phyloP scores from a whole-genome alignment of 2,113 vertebrate genomes.

The Pygoscelis antarcticus region DNA sequence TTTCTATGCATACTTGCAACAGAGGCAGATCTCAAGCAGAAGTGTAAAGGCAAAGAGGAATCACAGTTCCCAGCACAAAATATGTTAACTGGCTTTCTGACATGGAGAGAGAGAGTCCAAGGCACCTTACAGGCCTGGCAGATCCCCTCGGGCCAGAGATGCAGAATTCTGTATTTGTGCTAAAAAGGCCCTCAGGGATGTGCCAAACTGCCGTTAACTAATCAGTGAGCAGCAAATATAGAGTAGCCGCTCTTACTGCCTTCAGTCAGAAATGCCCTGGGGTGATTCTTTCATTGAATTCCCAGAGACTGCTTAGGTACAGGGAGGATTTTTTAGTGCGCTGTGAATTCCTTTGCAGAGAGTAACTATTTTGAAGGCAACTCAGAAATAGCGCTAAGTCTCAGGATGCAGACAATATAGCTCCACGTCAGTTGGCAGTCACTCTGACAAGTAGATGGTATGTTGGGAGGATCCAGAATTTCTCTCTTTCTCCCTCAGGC shows the following conservation, averaged over 20 bases:
- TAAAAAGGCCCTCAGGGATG: not conserved
- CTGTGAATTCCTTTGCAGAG: not conserved
- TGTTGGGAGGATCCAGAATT: not conserved
- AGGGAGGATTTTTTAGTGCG: not conserved
- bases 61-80: not conserved
- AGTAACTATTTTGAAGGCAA: not conserved
- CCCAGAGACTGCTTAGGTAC: not conserved
- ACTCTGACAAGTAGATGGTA: not conserved
- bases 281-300: slow-evolving; percentile 1
- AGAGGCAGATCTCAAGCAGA: not conserved
- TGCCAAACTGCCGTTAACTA: not conserved
- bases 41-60: not conserved
- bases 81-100: not conserved
- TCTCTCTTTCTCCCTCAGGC: not conserved
- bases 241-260: not conserved
- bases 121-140: not conserved
- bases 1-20: not conserved
- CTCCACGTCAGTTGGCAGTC: not conserved
- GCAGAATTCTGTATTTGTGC: slow-evolving; percentile 1
- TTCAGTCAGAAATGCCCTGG: not conserved
- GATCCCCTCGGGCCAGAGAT: not conserved
- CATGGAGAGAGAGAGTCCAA: not conserved
- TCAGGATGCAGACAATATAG: not conserved
- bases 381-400: not conserved
- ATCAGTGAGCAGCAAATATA: not conserved